Evolutionary conservation across 2,888 invertebrate genomes (phyloP).

Genomic region (Physocephala rufipes): DNA sequence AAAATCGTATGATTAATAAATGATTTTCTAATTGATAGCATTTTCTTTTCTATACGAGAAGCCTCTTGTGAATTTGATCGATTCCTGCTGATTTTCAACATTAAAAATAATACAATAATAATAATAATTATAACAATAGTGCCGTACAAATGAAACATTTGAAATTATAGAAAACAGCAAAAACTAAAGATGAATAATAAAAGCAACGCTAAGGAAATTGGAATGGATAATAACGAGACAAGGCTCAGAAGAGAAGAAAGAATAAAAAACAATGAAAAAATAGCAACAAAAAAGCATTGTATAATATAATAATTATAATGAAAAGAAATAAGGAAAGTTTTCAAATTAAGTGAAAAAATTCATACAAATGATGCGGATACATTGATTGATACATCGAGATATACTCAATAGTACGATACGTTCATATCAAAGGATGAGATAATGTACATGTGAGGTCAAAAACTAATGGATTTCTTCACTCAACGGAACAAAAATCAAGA

Average conservation of each 20-base stretch:
- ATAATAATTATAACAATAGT: background rate
- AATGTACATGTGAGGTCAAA: conserved; percentile 30
- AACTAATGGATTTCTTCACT: conserved; percentile 25
- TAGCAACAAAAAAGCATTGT: background rate
- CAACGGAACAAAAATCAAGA: background rate
- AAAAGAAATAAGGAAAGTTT: conserved; percentile 14
- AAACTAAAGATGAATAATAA: no score
- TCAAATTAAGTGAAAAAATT: conserved; percentile 35
- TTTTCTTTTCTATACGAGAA: conserved; percentile 11
- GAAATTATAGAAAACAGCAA: no score
- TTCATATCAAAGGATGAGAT: no score
- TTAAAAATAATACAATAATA: conserved; percentile 19
- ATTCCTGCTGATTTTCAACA: conserved; percentile 31
- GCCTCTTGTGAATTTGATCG: conserved; percentile 24
- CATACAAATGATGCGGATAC: background rate
- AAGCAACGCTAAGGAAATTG: no score
- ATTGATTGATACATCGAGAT: no score
- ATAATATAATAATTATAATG: background rate
- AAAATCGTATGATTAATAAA: conserved; percentile 22
- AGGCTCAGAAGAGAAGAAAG: background rate
- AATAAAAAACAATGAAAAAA: conserved; percentile 18
- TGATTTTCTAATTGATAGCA: conserved; percentile 28
- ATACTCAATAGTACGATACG: no score
- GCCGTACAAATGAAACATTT: no score
- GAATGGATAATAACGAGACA: no score